Conservation (phyloP, 1,140 invertebrate species). For the Drosophila nasuta region DNA sequence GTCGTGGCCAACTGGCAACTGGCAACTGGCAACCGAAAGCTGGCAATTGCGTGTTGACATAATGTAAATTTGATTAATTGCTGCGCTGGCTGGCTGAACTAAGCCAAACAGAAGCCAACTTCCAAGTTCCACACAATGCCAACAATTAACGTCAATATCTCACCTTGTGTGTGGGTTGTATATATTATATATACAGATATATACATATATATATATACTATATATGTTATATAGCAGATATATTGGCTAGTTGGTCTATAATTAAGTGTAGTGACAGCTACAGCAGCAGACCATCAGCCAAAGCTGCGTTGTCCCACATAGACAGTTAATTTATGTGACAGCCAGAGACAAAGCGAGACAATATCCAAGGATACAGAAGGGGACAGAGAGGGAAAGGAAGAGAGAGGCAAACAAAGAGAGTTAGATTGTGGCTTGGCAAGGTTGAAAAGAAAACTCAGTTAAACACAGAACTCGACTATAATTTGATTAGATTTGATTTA, state of each 20-base stretch:
- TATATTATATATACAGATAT: not conserved
- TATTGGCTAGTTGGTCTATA: conserved; percentile 29
- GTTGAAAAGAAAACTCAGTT: too few species aligned
- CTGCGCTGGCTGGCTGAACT: conserved; percentile 1
- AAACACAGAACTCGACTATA: too few species aligned
- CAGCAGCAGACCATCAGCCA: conserved; percentile 18
- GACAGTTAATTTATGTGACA: conserved; percentile 40
- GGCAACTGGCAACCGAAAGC: conserved; percentile 15
- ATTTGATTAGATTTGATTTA: too few species aligned
- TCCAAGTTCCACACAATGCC: conserved; percentile 10
- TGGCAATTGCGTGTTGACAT: conserved; percentile 43
- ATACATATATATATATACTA: too few species aligned
- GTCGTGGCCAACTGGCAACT: conserved; percentile 1
- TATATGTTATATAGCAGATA: not conserved
- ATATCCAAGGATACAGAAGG: not conserved
- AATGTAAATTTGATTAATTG: conserved; percentile 78
- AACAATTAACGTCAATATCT: conserved; percentile 48
- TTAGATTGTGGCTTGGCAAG: too few species aligned
- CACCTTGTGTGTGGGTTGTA: conserved; percentile 16
- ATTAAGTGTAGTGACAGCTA: conserved; percentile 60
- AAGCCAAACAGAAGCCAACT: not conserved
- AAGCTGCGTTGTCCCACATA: conserved; percentile 1
- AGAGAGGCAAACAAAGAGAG: not conserved
- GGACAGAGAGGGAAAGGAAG: not conserved
- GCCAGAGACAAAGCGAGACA: conserved; percentile 1